Evolutionary conservation across 2,113 vertebrate species (phyloP), one percentile per base, ranked within the genome.

Genomic region (Noturus placidus): DNA sequence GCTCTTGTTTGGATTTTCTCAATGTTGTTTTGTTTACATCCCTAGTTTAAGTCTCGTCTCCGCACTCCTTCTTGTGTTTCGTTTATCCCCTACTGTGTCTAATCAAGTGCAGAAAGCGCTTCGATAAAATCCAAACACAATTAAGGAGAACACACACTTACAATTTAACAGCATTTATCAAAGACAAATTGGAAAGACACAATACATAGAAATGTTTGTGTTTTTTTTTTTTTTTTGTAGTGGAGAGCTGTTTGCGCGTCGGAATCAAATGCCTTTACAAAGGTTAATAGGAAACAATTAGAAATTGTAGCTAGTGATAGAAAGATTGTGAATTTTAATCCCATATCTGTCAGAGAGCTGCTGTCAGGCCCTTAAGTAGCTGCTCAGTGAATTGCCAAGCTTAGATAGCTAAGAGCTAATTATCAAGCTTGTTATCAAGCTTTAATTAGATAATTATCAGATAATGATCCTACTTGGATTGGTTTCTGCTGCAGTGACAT

Each of bases 341-440:
- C 52, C 50, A 20, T n/a, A 80, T 13, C 52, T 15, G 33, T 82
- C 80, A 42, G 11, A 82, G 80, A 59, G 80, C 80, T 82, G 80
- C 56, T 46, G 81, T 82, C 56, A 63, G 22, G 33, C 20, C n/a
- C 59, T 82, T 82, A 82, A 82, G 81, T 63, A 65, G 59, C 81
- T 65, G 35, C 57, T 82, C 59, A 63, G 57, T 46, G n/a, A 63
- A 82, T 82, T 82, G 42, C 63, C 56, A 82, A 27, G 54, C 33
- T 35, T 61, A 82, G 57, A 82, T 63, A 42, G 57, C 80, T 82
- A 82, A 61, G 33, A 63, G 80, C 56, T 63, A 63, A 61, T 82
- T 63, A 82, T 63, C 81, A 82, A 38, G 79, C 56, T 14, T 57
- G 30, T 82, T 82, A 82, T 82, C 56, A 17, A 82, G 81, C 81